phyloP scores from a whole-genome alignment of 2,113 vertebrate genomes.

The Archilochus colubris region DNA sequence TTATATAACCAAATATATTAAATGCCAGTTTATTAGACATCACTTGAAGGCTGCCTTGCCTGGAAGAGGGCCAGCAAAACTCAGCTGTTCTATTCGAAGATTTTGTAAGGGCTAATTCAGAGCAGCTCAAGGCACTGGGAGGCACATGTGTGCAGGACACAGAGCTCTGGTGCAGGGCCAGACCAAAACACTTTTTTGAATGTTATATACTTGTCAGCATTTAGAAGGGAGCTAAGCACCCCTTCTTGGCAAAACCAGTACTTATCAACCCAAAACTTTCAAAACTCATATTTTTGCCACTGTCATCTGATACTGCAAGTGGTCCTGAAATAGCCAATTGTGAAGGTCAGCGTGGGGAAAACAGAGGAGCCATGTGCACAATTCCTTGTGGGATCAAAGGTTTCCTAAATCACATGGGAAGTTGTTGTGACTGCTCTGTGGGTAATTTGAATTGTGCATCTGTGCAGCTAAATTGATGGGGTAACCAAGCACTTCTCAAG shows the following conservation, averaged over 20 bases:
- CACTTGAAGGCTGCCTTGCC: neutral
- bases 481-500: neutral
- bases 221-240: neutral
- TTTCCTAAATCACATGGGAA: neutral
- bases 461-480: neutral
- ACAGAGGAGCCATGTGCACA: neutral
- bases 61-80: constrained; percentile 20
- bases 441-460: fast-evolving
- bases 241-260: neutral
- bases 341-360: neutral
- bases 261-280: neutral
- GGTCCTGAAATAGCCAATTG: neutral
- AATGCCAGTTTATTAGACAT: neutral
- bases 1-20: neutral
- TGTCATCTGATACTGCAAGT: neutral
- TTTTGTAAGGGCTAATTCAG: neutral
- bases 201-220: fast-evolving
- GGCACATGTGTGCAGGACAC: neutral
- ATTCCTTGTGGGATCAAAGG: neutral
- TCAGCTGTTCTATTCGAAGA: neutral
- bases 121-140: neutral
- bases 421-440: neutral
- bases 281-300: neutral
- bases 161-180: neutral
- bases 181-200: neutral